Conservation (phyloP, 1,140 invertebrate genomes). For the Lasioglossum albipes region DNA sequence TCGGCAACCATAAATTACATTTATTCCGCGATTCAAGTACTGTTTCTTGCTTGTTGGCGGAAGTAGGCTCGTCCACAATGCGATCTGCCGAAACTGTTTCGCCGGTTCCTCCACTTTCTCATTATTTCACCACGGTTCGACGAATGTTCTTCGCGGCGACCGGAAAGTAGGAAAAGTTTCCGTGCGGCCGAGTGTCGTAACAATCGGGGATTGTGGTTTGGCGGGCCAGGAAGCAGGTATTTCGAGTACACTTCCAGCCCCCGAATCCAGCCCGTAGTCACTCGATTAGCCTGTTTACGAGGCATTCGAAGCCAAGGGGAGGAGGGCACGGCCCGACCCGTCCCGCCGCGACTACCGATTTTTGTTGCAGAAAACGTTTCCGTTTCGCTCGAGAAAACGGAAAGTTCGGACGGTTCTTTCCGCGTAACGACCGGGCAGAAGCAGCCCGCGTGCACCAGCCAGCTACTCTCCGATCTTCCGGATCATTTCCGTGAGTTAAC, state of each 20-base stretch:
- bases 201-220: background rate
- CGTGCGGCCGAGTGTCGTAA: background rate
- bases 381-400: conserved; percentile 44
- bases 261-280: background rate
- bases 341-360: conserved; percentile 9
- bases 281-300: conserved; percentile 39
- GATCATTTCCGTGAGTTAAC: conserved; percentile 69
- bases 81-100: background rate
- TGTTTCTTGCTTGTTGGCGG: background rate
- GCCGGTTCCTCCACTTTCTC: conserved; percentile 36
- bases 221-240: background rate
- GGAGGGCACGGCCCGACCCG: too few species aligned
- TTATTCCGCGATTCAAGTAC: too few species aligned
- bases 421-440: conserved; percentile 50
- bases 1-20: too few species aligned
- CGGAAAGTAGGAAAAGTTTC: conserved; percentile 9
- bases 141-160: conserved; percentile 2
- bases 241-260: background rate
- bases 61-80: background rate
- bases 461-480: conserved; percentile 57
- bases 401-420: conserved; percentile 58
- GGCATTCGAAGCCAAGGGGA: background rate
- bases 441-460: conserved; percentile 11
- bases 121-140: background rate
- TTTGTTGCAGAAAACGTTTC: conserved; percentile 46